Percentiles rank a stretch among this genome's conserved stretches.
Conservation (phyloP, 2,888 invertebrate genomes). For the Morpho achilles region DNA sequence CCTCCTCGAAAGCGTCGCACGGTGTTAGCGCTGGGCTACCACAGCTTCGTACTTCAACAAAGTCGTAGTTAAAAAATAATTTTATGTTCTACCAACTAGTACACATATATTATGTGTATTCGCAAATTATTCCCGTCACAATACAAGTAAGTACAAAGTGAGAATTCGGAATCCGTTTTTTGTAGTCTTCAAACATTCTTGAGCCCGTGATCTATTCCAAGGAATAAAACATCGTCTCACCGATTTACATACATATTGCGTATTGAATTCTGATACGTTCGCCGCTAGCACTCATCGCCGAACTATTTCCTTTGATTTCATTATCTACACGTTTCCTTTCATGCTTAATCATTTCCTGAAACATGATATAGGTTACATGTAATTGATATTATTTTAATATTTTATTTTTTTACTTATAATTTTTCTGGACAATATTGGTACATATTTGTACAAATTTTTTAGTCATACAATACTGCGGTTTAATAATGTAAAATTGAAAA, state of each 20-base stretch:
- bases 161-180: slow-evolving; percentile 8
- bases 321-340: slow-evolving; percentile 25
- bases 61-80: too few species aligned
- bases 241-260: slow-evolving; percentile 12
- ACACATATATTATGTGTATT: neutral
- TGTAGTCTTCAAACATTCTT: slow-evolving; percentile 1
- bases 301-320: slow-evolving; percentile 28
- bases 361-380: slow-evolving; percentile 14
- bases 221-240: slow-evolving; percentile 7
- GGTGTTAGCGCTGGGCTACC: too few species aligned
- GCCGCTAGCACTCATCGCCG: slow-evolving; percentile 14
- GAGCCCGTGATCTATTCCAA: slow-evolving; percentile 6
- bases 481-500: too few species aligned
- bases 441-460: too few species aligned
- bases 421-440: too few species aligned
- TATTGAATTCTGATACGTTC: slow-evolving; percentile 8
- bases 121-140: slow-evolving; percentile 3
- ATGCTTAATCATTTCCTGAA: slow-evolving; percentile 23
- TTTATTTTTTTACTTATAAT: too few species aligned
- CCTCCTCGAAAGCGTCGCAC: too few species aligned
- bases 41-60: too few species aligned
- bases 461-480: too few species aligned
- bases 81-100: too few species aligned
- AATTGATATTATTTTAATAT: slow-evolving; percentile 1
- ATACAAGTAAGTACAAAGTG: neutral